Evolutionary conservation across 2,113 vertebrate species (phyloP).

Genomic region (Regulus satrapa): DNA sequence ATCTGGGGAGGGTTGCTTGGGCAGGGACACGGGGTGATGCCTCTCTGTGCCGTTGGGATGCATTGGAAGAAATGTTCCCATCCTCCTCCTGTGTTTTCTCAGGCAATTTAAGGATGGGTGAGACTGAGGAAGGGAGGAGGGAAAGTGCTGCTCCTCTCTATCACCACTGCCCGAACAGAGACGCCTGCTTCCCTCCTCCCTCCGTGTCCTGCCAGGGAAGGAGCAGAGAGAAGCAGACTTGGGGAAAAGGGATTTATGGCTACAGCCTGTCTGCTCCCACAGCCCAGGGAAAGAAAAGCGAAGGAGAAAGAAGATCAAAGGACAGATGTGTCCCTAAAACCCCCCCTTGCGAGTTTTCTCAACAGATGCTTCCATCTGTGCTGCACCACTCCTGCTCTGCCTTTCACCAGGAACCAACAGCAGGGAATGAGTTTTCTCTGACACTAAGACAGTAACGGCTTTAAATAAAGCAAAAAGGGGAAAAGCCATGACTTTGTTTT

Average conservation of each 20-base stretch:
- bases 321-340: not conserved
- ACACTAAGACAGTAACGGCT: not conserved
- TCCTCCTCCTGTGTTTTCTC: not conserved
- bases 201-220: not conserved
- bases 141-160: not conserved
- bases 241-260: not conserved
- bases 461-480: not conserved
- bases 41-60: not conserved
- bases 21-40: not conserved
- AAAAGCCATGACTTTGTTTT: not conserved
- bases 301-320: not conserved
- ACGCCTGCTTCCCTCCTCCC: not conserved
- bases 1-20: not conserved
- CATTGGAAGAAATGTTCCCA: not conserved
- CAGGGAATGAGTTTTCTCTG: not conserved
- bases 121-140: not conserved
- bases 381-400: fast-evolving
- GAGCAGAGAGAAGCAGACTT: not conserved
- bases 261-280: not conserved
- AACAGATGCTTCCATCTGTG: not conserved
- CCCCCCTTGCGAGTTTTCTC: not conserved
- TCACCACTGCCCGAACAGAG: not conserved
- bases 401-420: fast-evolving
- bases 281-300: not conserved
- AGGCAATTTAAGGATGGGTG: not conserved